These are phyloP conservation scores for Geotrupes spiniger DNA, from an alignment of 2,888 invertebrate genomes.

Conservation along the genomic window DNA sequence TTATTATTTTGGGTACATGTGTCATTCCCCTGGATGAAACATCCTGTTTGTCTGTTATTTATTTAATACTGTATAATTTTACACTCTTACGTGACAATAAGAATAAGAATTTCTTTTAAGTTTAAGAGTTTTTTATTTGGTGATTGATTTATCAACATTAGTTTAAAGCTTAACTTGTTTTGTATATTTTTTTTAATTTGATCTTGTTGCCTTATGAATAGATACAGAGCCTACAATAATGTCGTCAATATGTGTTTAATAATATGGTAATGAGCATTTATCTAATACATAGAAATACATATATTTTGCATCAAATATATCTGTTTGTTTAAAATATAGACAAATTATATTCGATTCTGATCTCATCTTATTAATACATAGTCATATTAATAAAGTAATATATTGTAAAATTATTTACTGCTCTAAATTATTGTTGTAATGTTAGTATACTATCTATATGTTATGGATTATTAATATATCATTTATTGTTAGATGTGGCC, in stretches of 20 bases:
- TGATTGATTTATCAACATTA: constrained; percentile 9
- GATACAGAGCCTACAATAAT: no score
- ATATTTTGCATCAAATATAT: no score
- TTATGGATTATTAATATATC: no score
- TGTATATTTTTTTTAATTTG: no score
- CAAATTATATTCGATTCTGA: constrained; percentile 9
- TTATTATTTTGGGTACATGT: constrained; percentile 21
- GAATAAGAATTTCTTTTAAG: constrained; percentile 3
- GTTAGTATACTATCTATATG: no score
- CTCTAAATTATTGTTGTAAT: no score
- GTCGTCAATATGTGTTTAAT: no score
- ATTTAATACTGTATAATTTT: constrained; percentile 27
- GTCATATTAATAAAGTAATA: neutral
- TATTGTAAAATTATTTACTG: no score
- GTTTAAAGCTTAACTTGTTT: neutral
- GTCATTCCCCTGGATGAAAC: constrained; percentile 41
- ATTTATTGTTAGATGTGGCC: neutral
- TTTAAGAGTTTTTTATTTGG: constrained; percentile 4
- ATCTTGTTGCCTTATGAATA: neutral
- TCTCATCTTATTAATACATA: constrained; percentile 7
- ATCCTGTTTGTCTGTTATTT: constrained; percentile 35
- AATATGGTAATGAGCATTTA: no score
- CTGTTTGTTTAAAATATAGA: constrained; percentile 5
- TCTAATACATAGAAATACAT: no score
- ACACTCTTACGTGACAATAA: neutral